phyloP scores from a whole-genome alignment of 2,888 invertebrate genomes.

The Dione vanillae region DNA sequence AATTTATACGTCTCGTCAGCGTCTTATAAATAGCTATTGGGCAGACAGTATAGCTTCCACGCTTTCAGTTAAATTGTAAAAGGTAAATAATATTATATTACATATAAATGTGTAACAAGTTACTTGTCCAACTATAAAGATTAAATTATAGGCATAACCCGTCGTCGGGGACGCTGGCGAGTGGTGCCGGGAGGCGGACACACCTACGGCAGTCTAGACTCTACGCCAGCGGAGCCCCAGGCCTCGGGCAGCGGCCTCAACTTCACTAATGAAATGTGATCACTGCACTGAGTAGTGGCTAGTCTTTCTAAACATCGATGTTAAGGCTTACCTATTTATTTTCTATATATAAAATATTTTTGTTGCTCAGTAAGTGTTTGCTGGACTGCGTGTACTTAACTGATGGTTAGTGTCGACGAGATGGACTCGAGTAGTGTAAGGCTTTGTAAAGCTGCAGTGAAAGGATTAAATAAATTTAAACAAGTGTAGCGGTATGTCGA shows the following conservation, averaged over 20 bases:
- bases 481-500: not conserved
- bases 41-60: constrained; percentile 18
- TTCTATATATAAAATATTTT: constrained; percentile 11
- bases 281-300: constrained; percentile 30
- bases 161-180: constrained; percentile 76
- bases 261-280: constrained; percentile 74
- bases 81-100: constrained; percentile 1
- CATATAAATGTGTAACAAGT: not conserved
- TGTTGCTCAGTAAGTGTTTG: not conserved
- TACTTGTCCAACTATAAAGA: constrained; percentile 17
- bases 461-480: not conserved
- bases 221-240: constrained; percentile 62
- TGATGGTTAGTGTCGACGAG: not conserved
- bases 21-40: constrained; percentile 5
- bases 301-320: constrained; percentile 18
- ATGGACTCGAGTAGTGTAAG: constrained; percentile 16
- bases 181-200: constrained; percentile 76
- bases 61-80: constrained; percentile 7
- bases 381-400: constrained; percentile 7
- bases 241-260: constrained; percentile 69
- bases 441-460: not conserved
- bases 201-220: constrained; percentile 87
- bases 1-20: not conserved
- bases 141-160: constrained; percentile 76
- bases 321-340: constrained; percentile 18